Percentiles rank a stretch among this genome's conserved stretches.
Conservation (phyloP, 2,888 invertebrate genomes). For the Listrodromus nycthemerus region DNA sequence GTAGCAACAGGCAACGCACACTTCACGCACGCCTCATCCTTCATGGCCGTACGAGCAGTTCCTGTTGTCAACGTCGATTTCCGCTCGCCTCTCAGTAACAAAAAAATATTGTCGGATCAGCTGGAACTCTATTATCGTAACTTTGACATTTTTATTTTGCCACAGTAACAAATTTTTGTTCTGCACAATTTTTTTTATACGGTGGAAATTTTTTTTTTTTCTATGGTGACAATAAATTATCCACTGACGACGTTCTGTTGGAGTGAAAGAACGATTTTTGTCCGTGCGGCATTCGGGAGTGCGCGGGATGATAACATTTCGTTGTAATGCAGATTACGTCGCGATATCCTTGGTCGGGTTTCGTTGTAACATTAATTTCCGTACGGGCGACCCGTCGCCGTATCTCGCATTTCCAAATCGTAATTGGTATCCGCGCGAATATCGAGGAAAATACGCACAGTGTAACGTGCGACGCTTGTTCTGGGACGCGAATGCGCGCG, state of each 20-base stretch:
- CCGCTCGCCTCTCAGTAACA: background rate
- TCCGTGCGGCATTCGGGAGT: background rate
- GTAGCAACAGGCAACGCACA: background rate
- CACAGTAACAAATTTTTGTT: no score
- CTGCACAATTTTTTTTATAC: no score
- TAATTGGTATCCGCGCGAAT: background rate
- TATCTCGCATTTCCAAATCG: constrained; percentile 3
- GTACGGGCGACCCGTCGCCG: background rate
- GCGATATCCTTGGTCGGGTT: background rate
- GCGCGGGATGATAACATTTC: background rate
- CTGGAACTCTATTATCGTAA: no score
- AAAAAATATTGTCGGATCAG: no score
- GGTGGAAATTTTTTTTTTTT: no score
- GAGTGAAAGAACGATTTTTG: background rate
- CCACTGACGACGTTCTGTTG: no score
- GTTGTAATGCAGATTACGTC: background rate
- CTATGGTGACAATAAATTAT: no score
- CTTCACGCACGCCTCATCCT: background rate
- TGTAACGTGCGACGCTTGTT: background rate
- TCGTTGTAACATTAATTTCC: constrained; percentile 1
- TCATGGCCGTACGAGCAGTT: no score
- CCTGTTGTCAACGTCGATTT: no score
- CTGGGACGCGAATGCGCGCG: background rate
- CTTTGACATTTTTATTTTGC: no score
- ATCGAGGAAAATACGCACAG: background rate